These are phyloP conservation scores for Aplysia californica DNA, from an alignment of 1,140 invertebrate genomes.

Conservation along the genomic window DNA sequence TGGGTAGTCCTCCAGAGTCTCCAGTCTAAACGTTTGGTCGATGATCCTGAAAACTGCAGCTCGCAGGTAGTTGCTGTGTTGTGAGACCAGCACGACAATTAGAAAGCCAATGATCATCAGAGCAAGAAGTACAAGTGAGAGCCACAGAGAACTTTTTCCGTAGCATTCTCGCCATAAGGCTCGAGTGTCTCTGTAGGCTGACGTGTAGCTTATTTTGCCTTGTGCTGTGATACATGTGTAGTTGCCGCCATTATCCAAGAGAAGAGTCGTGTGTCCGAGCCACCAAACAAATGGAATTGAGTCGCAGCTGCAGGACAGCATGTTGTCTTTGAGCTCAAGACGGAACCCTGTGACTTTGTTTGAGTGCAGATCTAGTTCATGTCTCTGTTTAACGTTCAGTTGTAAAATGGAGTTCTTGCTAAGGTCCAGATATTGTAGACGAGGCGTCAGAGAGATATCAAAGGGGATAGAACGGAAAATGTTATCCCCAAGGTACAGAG, in stretches of 20 bases:
- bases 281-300: neutral
- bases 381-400: neutral
- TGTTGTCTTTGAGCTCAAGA: neutral
- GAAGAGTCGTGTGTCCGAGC: neutral
- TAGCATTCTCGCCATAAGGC: conserved; percentile 3
- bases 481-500: neutral
- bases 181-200: neutral
- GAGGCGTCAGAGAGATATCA: neutral
- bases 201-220: neutral
- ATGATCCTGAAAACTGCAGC: neutral
- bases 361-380: neutral
- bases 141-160: neutral
- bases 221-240: neutral
- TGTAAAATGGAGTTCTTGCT: neutral
- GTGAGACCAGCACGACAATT: neutral
- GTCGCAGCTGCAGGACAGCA: neutral
- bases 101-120: neutral
- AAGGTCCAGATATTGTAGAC: neutral
- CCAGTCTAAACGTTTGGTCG: neutral
- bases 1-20: neutral
- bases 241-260: neutral
- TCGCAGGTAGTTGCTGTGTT: neutral
- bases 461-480: neutral
- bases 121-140: neutral
- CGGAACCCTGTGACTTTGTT: neutral